A percentile compares a stretch with the other conserved stretches of the same genome.
These are phyloP conservation scores for Myrmecophaga tridactyla DNA, from an alignment of 2,113 vertebrate genomes.

Conservation along the genomic window DNA sequence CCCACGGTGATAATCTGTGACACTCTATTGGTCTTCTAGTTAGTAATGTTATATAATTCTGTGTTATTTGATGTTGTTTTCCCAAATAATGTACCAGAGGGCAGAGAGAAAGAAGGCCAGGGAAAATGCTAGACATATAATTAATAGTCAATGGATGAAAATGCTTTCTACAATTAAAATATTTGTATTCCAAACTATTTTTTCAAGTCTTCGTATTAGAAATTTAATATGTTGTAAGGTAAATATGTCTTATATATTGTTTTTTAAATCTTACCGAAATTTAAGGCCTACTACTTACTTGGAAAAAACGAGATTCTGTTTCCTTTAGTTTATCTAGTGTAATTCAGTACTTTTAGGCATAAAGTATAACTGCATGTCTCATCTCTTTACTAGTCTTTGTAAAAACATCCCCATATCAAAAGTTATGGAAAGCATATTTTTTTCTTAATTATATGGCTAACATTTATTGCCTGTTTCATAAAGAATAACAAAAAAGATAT, in stretches of 20 bases:
- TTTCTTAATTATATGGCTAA: background rate
- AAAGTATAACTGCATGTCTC: conserved; percentile 3
- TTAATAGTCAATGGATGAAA: conserved; percentile 18
- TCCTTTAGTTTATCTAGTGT: background rate
- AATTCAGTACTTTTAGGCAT: conserved; percentile 20
- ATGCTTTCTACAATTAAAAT: background rate
- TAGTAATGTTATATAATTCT: background rate
- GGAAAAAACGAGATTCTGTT: background rate
- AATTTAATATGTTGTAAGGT: background rate
- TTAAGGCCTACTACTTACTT: conserved; percentile 12
- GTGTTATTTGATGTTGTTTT: background rate
- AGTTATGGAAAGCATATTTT: background rate
- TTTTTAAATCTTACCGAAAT: conserved; percentile 35
- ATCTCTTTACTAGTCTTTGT: background rate
- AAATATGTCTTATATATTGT: background rate
- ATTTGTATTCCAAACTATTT: background rate
- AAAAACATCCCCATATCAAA: background rate
- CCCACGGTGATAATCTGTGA: background rate
- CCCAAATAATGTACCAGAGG: background rate
- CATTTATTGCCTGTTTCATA: background rate
- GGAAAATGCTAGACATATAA: conserved; percentile 23
- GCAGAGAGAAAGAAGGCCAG: background rate
- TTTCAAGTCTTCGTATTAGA: conserved; percentile 4
- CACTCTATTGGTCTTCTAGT: background rate
- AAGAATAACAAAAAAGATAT: conserved; percentile 25